A percentile compares a stretch with the other conserved stretches of the same genome.
These are phyloP conservation scores for Protobothrops flavoviridis DNA, from an alignment of 2,113 vertebrate genomes.

Conservation along the genomic window DNA sequence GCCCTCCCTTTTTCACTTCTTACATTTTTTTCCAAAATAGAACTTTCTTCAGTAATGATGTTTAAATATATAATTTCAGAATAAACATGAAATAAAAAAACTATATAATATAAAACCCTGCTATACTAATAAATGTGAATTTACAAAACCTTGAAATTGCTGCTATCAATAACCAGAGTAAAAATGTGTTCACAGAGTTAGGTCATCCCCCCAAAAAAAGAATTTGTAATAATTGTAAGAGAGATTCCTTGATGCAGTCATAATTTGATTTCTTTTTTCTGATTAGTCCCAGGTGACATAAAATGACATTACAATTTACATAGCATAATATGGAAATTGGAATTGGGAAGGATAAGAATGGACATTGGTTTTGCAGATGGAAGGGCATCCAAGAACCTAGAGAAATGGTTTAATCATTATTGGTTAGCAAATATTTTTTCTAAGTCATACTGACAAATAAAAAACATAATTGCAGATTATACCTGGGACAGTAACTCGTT, in stretches of 20 bases:
- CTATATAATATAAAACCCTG: background rate
- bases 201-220: background rate
- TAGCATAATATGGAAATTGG: too few relatives aligned
- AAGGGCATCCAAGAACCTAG: too few relatives aligned
- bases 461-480: background rate
- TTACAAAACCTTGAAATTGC: background rate
- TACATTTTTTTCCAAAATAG: background rate
- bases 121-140: background rate
- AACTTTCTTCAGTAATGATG: background rate
- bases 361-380: too few relatives aligned
- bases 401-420: background rate
- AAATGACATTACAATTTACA: background rate
- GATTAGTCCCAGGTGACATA: background rate
- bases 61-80: background rate
- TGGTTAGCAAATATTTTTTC: background rate
- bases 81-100: slow-evolving; percentile 19
- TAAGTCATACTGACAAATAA: background rate
- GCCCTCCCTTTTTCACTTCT: background rate
- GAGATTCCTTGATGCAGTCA: background rate
- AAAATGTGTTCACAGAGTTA: background rate
- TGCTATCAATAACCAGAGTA: background rate
- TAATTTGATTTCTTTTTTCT: background rate
- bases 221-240: background rate
- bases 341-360: too few relatives aligned
- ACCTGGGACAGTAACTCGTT: background rate